Conservation (phyloP, 2,888 invertebrate genomes). For the Chydorus sphaericus region DNA sequence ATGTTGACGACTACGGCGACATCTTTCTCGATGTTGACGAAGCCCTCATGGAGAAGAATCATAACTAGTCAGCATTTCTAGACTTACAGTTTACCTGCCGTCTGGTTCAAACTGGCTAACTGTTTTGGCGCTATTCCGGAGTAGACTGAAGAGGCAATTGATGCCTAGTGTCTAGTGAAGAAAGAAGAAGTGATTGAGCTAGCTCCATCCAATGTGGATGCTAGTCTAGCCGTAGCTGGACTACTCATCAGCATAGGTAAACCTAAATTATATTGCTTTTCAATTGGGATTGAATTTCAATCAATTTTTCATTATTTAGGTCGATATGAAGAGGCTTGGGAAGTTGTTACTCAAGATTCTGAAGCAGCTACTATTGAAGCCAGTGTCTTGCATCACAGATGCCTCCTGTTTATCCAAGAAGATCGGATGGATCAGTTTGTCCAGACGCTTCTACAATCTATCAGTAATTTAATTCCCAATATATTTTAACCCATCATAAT, state of each 20-base stretch:
- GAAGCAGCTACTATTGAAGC: slow-evolving; percentile 48
- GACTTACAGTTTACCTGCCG: no score
- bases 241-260: no score
- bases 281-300: background rate
- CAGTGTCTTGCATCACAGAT: slow-evolving; percentile 59
- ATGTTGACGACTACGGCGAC: slow-evolving; percentile 68
- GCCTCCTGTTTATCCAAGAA: slow-evolving; percentile 43
- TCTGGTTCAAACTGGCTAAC: background rate
- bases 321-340: slow-evolving; percentile 57
- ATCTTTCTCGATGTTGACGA: slow-evolving; percentile 82
- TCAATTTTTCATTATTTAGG: slow-evolving; percentile 30
- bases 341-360: slow-evolving; percentile 51
- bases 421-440: slow-evolving; percentile 52
- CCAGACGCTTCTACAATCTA: no score
- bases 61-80: background rate
- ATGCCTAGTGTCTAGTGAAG: no score
- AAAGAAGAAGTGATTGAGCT: no score
- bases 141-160: background rate
- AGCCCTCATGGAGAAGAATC: slow-evolving; percentile 56
- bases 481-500: no score
- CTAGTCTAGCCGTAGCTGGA: no score
- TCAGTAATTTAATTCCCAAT: no score
- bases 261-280: background rate
- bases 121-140: background rate
- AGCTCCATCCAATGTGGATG: no score